A percentile compares a stretch with the other conserved stretches of the same genome.
These are phyloP conservation scores for Pachycephala philippinensis DNA, from an alignment of 2,113 vertebrate species.

Conservation along the genomic window DNA sequence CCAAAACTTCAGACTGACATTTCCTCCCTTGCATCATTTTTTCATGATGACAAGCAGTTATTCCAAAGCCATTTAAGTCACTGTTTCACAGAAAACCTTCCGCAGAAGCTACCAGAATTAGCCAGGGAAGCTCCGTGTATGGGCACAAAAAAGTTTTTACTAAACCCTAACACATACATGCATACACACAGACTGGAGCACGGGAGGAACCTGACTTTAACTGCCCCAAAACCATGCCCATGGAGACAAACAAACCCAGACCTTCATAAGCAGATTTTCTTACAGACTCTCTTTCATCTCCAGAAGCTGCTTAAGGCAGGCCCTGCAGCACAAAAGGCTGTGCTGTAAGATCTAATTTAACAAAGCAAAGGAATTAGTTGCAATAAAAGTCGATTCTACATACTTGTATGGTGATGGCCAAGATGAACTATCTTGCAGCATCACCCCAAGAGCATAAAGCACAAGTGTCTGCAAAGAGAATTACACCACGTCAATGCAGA, in stretches of 20 bases:
- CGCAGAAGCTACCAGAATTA: background rate
- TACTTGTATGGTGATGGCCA: slow-evolving; percentile 90
- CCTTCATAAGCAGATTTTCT: background rate
- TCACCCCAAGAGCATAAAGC: slow-evolving; percentile 92
- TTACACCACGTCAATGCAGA: background rate
- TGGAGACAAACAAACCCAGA: background rate
- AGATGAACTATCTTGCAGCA: slow-evolving; percentile 86
- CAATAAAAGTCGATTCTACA: background rate
- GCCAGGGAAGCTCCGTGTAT: background rate
- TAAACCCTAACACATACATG: background rate
- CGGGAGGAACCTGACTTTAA: background rate
- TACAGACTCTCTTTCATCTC: background rate
- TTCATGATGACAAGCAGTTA: background rate
- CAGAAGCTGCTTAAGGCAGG: background rate
- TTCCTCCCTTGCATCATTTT: background rate
- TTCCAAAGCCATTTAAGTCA: background rate
- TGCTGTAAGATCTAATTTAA: background rate
- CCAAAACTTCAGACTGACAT: background rate
- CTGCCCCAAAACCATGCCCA: background rate
- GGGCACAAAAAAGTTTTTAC: background rate
- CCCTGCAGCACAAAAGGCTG: background rate
- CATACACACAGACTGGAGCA: background rate
- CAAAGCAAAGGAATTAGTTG: background rate
- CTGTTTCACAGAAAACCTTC: background rate
- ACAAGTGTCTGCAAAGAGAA: slow-evolving; percentile 85